Percentiles rank a stretch among this genome's conserved stretches.
Conservation (phyloP, 2,888 invertebrate species). For the Tridacna crocea region DNA sequence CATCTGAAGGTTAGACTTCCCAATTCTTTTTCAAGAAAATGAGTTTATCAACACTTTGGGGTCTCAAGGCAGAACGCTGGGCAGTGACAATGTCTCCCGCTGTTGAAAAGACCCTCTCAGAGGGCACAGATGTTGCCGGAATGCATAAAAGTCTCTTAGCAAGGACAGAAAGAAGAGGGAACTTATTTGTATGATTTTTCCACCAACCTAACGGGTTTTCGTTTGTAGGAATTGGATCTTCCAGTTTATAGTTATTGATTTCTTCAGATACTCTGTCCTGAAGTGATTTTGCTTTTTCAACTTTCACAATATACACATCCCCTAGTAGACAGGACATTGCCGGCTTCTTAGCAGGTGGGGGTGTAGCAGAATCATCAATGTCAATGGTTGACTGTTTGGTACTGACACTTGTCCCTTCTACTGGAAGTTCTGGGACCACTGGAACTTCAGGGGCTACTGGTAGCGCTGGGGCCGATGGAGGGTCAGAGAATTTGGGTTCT, state of each 20-base stretch:
- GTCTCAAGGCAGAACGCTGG: conserved; percentile 32
- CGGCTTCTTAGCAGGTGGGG: conserved; percentile 5
- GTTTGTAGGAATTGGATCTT: conserved; percentile 6
- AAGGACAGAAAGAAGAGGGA: conserved; percentile 32
- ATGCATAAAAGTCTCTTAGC: conserved; percentile 36
- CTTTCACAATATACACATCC: conserved; percentile 31
- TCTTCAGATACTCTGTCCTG: conserved; percentile 16
- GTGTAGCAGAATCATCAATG: background rate
- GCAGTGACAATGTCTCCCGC: conserved; percentile 49
- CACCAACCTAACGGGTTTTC: conserved; percentile 43
- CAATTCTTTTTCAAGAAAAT: conserved; percentile 52
- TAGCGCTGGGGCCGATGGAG: background rate
- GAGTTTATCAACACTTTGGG: conserved; percentile 39
- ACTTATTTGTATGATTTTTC: conserved; percentile 23
- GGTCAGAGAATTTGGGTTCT: background rate
- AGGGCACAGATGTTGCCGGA: conserved; percentile 44
- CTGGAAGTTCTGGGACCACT: background rate
- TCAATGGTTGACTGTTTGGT: background rate
- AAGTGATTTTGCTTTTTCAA: conserved; percentile 23
- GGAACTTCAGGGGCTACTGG: background rate
- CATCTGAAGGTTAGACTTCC: background rate
- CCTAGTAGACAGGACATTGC: conserved; percentile 40
- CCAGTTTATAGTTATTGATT: conserved; percentile 22
- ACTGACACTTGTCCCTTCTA: background rate
- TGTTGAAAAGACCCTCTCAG: conserved; percentile 44